phyloP scores from a whole-genome alignment of 2,113 vertebrate genomes.

The Rhagologus leucostigma region DNA sequence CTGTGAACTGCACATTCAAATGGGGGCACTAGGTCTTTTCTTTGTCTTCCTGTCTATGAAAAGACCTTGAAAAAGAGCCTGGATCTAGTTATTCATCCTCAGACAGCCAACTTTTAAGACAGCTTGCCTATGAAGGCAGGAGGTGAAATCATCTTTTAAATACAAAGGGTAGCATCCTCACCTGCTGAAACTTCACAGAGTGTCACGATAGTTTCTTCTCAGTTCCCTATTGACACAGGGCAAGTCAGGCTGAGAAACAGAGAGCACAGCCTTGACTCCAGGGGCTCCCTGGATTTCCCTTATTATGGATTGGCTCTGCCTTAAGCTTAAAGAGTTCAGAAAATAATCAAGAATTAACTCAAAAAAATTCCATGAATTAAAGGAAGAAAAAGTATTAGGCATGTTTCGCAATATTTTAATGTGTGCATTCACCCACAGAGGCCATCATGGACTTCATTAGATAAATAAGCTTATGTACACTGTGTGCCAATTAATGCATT shows the following conservation, averaged over 20 bases:
- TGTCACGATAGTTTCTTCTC: neutral
- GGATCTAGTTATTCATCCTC: neutral
- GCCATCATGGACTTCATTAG: conserved; percentile 5
- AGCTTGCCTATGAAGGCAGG: neutral
- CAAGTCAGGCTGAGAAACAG: neutral
- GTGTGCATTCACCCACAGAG: neutral
- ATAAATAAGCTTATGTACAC: conserved; percentile 4
- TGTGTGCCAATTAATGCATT: conserved; percentile 32
- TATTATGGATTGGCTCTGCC: neutral
- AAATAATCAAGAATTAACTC: neutral
- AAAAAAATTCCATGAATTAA: neutral
- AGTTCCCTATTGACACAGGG: neutral
- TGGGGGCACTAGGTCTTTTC: neutral
- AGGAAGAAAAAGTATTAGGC: neutral
- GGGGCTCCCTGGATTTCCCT: neutral
- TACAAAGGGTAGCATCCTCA: neutral
- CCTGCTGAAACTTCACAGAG: neutral
- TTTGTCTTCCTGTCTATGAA: neutral
- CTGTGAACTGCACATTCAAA: conserved; percentile 12
- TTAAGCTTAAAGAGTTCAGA: neutral
- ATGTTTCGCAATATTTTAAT: neutral
- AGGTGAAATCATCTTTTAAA: conserved; percentile 15
- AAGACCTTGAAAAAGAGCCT: neutral
- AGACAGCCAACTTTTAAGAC: neutral
- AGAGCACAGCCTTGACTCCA: neutral